Conservation (phyloP, 2,888 invertebrate species). For the Cheilosia variabilis region DNA sequence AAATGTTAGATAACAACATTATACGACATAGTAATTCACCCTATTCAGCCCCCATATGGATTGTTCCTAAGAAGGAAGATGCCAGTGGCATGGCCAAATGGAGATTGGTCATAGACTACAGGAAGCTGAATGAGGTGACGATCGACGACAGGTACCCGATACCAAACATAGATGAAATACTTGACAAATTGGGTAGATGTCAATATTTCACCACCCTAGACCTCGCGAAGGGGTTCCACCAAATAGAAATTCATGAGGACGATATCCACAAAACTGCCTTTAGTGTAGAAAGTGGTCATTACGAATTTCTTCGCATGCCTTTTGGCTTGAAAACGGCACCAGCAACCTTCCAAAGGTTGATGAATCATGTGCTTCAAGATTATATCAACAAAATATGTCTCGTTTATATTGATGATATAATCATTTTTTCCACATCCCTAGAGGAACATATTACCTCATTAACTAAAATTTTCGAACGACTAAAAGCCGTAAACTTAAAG, state of each 20-base stretch:
- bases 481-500: slow-evolving; percentile 60
- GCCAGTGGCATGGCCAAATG: slow-evolving; percentile 60
- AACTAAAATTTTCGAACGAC: slow-evolving; percentile 55
- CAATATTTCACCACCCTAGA: slow-evolving; percentile 72
- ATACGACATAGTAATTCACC: slow-evolving; percentile 53
- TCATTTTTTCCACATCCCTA: slow-evolving; percentile 70
- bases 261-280: slow-evolving; percentile 72
- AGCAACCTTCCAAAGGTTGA: slow-evolving; percentile 81
- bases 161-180: slow-evolving; percentile 64
- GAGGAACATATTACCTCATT: slow-evolving; percentile 66
- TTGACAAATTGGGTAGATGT: slow-evolving; percentile 49
- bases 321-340: slow-evolving; percentile 82
- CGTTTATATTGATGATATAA: slow-evolving; percentile 76
- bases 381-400: slow-evolving; percentile 75
- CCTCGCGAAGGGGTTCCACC: slow-evolving; percentile 70
- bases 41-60: slow-evolving; percentile 70
- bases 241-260: slow-evolving; percentile 61
- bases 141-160: slow-evolving; percentile 72
- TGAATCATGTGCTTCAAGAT: slow-evolving; percentile 80
- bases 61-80: slow-evolving; percentile 66
- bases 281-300: slow-evolving; percentile 52
- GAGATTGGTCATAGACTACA: no score
- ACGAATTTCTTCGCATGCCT: slow-evolving; percentile 77
- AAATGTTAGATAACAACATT: slow-evolving; percentile 65
- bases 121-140: no score